Evolutionary conservation across 2,797 vertebrate genomes (phyloP).

Genomic region (Nannoperca obscura): DNA sequence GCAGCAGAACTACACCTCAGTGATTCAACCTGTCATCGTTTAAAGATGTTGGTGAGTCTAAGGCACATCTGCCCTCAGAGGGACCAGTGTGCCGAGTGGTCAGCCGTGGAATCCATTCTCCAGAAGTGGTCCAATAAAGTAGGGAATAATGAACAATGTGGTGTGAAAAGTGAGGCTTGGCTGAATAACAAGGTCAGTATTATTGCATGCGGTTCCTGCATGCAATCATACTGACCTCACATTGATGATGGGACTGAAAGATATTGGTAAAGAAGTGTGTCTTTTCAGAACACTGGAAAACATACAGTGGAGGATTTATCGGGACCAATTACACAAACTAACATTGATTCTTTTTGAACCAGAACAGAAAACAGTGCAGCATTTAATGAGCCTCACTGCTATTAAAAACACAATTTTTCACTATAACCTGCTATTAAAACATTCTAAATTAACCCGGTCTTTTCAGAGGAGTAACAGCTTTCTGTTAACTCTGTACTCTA

Average conservation of each 20-base stretch:
- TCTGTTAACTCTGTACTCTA: conserved; percentile 21
- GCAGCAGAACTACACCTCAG: conserved; percentile 57
- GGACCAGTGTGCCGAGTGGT: conserved; percentile 43
- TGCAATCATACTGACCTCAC: no score
- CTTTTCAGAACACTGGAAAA: conserved; percentile 25
- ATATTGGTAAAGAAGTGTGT: background rate
- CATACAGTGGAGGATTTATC: conserved; percentile 26
- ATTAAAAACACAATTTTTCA: conserved; percentile 38
- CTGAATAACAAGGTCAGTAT: conserved; percentile 62
- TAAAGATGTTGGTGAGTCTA: conserved; percentile 58
- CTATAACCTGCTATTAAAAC: conserved; percentile 36
- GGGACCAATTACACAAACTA: conserved; percentile 42
- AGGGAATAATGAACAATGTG: conserved; percentile 58
- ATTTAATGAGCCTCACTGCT: conserved; percentile 34
- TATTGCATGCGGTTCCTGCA: conserved; percentile 35
- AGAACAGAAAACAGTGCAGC: conserved; percentile 44
- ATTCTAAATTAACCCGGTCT: conserved; percentile 23
- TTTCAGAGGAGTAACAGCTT: conserved; percentile 19
- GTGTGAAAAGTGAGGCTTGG: conserved; percentile 57
- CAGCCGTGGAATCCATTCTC: conserved; percentile 57
- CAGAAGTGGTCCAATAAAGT: conserved; percentile 61
- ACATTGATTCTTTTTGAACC: conserved; percentile 57
- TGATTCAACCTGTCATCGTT: conserved; percentile 65
- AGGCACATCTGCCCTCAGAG: conserved; percentile 49
- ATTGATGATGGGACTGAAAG: conserved; percentile 29